Conservation (phyloP, 64 coral and sea anemone species). For the Montipora capricornis region DNA sequence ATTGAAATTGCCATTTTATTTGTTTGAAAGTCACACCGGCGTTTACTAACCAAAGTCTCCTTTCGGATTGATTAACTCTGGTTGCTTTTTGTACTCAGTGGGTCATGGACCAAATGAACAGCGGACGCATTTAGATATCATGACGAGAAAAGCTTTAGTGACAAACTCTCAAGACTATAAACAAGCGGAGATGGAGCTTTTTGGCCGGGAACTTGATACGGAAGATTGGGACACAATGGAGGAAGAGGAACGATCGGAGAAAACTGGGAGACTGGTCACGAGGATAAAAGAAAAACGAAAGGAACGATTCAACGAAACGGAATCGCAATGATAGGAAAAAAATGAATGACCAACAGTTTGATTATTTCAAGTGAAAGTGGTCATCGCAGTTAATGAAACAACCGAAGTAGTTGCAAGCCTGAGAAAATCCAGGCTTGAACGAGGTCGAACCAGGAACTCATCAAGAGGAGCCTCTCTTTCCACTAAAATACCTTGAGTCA, state of each 20-base stretch:
- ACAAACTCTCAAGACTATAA: slow-evolving; percentile 53
- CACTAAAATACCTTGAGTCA: too few relatives aligned
- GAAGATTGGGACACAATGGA: slow-evolving; percentile 81
- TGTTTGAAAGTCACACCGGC: too few relatives aligned
- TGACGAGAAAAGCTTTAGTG: slow-evolving; percentile 31
- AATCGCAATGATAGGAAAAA: neutral
- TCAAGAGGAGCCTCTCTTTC: too few relatives aligned
- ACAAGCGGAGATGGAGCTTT: slow-evolving; percentile 56
- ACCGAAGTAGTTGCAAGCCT: too few relatives aligned
- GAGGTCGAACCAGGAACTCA: too few relatives aligned
- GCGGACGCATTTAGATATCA: slow-evolving; percentile 43
- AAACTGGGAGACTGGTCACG: slow-evolving; percentile 49
- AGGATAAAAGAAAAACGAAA: slow-evolving; percentile 52
- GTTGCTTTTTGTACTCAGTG: slow-evolving; percentile 55
- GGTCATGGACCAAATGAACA: slow-evolving; percentile 52
- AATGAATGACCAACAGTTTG: neutral
- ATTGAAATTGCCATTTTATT: too few relatives aligned
- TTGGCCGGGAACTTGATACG: slow-evolving; percentile 62
- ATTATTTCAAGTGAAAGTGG: neutral
- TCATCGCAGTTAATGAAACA: too few relatives aligned
- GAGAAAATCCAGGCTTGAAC: too few relatives aligned
- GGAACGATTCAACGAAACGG: neutral
- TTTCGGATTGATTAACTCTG: neutral
- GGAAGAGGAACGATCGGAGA: slow-evolving; percentile 48
- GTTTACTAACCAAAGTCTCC: too few relatives aligned